These are phyloP conservation scores for Antedon mediterranea DNA, from an alignment of 53 echinoderm and acorn worm genomes.

Conservation along the genomic window DNA sequence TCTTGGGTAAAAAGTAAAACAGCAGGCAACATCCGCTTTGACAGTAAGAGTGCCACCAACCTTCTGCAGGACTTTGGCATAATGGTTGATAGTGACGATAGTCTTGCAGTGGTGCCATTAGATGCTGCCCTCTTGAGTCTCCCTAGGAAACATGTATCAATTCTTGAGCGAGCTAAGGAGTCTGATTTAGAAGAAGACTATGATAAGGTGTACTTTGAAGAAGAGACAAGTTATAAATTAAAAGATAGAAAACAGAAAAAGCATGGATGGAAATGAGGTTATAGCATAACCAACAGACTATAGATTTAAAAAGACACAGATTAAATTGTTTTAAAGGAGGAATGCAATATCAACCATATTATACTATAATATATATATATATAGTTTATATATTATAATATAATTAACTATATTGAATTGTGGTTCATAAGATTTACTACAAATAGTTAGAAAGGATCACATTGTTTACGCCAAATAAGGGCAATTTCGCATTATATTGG, in stretches of 20 bases:
- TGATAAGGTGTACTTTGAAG: conserved; percentile 60
- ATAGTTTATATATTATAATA: too few species aligned
- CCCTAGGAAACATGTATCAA: conserved; percentile 57
- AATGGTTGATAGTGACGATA: conserved; percentile 44
- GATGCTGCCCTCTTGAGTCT: conserved; percentile 57
- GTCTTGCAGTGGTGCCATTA: conserved; percentile 41
- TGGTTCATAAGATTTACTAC: too few species aligned
- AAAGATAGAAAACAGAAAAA: conserved; percentile 56
- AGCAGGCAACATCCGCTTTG: conserved; percentile 51
- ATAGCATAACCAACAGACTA: too few species aligned
- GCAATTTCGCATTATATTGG: too few species aligned
- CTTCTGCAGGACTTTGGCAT: conserved; percentile 64
- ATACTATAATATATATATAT: too few species aligned
- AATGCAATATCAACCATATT: too few species aligned
- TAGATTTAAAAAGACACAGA: too few species aligned
- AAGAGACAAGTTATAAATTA: conserved; percentile 54
- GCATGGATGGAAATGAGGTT: conserved; percentile 57
- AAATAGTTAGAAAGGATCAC: too few species aligned
- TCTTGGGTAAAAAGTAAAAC: conserved; percentile 64
- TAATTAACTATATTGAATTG: too few species aligned
- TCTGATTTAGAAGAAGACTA: conserved; percentile 79
- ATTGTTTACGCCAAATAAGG: too few species aligned
- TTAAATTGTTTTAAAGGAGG: too few species aligned
- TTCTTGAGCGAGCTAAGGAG: conserved; percentile 63
- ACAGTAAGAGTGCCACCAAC: conserved; percentile 37